Percentiles rank a stretch among this genome's conserved stretches.
phyloP scores from a whole-genome alignment of 2,888 invertebrate genomes.

The Aricia artaxerxes region DNA sequence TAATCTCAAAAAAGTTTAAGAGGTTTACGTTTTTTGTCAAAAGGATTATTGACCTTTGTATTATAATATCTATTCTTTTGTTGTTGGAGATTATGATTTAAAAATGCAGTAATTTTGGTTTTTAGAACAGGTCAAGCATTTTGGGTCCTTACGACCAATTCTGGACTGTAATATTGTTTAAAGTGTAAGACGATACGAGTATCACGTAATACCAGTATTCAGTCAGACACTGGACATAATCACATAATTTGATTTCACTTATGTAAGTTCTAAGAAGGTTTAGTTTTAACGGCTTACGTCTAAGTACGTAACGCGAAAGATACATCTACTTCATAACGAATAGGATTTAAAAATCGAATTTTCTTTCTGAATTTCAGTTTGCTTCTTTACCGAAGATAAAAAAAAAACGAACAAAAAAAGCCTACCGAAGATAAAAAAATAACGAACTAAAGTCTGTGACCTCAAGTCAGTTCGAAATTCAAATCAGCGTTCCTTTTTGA shows the following conservation, averaged over 20 bases:
- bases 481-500: neutral
- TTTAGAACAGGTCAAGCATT: neutral
- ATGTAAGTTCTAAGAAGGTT: conserved; percentile 18
- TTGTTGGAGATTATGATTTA: neutral
- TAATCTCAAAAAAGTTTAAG: conserved; percentile 23
- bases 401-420: neutral
- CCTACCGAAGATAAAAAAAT: neutral
- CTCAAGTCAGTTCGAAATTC: neutral
- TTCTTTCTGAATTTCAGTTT: neutral
- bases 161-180: neutral
- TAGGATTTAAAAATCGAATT: neutral
- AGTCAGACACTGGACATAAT: conserved; percentile 25
- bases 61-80: neutral
- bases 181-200: conserved; percentile 17
- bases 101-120: neutral
- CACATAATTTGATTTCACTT: conserved; percentile 20
- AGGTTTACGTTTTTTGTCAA: conserved; percentile 21
- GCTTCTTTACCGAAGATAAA: neutral
- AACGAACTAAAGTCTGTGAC: neutral
- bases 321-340: neutral
- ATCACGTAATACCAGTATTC: conserved; percentile 3
- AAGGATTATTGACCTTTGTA: conserved; percentile 15
- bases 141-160: neutral
- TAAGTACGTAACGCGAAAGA: neutral
- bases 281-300: neutral